These are phyloP conservation scores for Tauraco erythrolophus DNA, from an alignment of 2,113 vertebrate genomes.

Conservation along the genomic window DNA sequence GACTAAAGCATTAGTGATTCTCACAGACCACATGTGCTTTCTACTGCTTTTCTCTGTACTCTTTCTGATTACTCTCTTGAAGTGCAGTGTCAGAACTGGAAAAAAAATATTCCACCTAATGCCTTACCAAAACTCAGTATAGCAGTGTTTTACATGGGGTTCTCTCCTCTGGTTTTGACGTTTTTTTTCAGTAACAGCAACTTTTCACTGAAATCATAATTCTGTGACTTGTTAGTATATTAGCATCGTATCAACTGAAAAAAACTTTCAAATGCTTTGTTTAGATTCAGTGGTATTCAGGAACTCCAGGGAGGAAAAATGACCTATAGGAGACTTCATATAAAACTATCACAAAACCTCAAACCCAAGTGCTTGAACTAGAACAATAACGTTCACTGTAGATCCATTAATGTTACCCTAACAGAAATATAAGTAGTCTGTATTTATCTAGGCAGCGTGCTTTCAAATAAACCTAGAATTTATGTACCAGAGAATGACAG, in stretches of 20 bases:
- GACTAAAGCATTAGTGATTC: neutral
- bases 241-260: neutral
- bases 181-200: neutral
- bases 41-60: neutral
- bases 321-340: accelerated
- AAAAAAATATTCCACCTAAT: neutral
- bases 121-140: neutral
- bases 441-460: neutral
- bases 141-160: neutral
- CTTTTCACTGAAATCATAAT: neutral
- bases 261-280: neutral
- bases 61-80: neutral
- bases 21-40: neutral
- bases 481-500: neutral
- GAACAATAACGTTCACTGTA: neutral
- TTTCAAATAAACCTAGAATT: neutral
- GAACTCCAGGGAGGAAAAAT: accelerated
- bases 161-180: neutral
- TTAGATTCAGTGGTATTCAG: neutral
- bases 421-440: neutral
- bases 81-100: neutral
- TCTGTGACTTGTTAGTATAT: neutral
- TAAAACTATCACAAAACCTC: neutral
- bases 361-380: neutral
- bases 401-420: neutral